Evolutionary conservation across 2,113 vertebrate genomes (phyloP), one percentile per base, ranked within the genome.

Genomic region (Conger conger): DNA sequence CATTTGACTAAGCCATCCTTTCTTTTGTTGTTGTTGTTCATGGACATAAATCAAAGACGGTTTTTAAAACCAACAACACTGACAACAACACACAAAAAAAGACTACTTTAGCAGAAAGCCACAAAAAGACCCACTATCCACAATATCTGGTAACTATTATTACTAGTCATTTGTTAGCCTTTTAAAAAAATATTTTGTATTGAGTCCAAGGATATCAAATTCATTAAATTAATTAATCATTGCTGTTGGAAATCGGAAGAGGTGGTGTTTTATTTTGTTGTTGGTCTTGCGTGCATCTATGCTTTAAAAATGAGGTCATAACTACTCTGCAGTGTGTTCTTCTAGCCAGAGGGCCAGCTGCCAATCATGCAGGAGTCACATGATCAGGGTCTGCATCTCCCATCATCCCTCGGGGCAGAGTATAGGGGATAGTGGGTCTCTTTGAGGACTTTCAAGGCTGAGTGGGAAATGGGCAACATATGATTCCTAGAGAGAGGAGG

Each of bases 381-480:
- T 97, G 96, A 97, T 96, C 96, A 97, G 96, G 96, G 96, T 96
- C 95, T 96, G 96, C 96, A 97, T 97, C 96, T 97, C 96, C 96
- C 96, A 96, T 96, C 96, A 96, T 97, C 96, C 96, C 96, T 96
- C 96, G 95, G 97, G 96, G 95, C 95, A 96, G 95, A 96, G 96
- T 86, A 94, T 96, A 96, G 96, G 97, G 97, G 97, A 98, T 98
- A 99, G 98, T 99, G 98, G 98, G 98, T 99, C 98, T 99, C 98
- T 99, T 99, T 99, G 98, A 99, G 98, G 97, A 98, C 98, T 99
- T 99, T 99, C 98, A 99, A 98, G 98, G 97, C 97, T 97, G 97
- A 98, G 98, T 98, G 97, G 98, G 98, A 97, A 97, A 97, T 99
- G 98, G 97, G 96, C 96, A 97, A 97, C 97, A 99, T 98, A 99